Evolutionary conservation across 2,888 invertebrate species (phyloP).

Genomic region (Drosophila bunnanda): DNA sequence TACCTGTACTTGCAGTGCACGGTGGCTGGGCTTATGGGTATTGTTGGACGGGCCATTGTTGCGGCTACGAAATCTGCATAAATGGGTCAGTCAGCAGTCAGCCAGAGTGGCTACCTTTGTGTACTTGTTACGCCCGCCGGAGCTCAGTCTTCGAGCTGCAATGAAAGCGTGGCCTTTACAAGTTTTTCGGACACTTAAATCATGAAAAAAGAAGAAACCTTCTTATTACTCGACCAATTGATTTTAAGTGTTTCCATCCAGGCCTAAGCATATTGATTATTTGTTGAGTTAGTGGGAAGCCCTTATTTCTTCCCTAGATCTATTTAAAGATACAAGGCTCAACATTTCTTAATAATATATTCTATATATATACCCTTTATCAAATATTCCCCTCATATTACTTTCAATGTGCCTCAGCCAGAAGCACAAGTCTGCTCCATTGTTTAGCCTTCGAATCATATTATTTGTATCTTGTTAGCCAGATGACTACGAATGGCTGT

Average conservation of each 20-base stretch:
- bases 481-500: constrained; percentile 30
- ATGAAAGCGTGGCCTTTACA: constrained; percentile 44
- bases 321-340: background rate
- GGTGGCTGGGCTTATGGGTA: constrained; percentile 44
- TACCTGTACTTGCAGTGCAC: constrained; percentile 42
- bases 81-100: constrained; percentile 64
- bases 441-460: constrained; percentile 13
- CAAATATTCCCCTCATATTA: background rate
- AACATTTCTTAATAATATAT: background rate
- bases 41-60: constrained; percentile 68
- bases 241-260: too few relatives aligned
- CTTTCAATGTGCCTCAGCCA: background rate
- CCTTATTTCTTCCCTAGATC: too few relatives aligned
- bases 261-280: background rate
- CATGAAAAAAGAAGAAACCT: too few relatives aligned
- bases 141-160: constrained; percentile 45
- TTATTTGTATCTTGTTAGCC: constrained; percentile 29
- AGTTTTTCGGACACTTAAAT: background rate
- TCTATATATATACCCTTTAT: background rate
- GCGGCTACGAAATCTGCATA: constrained; percentile 70
- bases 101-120: constrained; percentile 41
- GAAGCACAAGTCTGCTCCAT: background rate
- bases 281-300: background rate
- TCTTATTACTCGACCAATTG: too few relatives aligned
- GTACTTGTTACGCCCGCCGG: background rate